Base-by-base conservation (phyloP, 53 echinoderm and acorn worm species). In the Patiria pectinifera region DNA sequence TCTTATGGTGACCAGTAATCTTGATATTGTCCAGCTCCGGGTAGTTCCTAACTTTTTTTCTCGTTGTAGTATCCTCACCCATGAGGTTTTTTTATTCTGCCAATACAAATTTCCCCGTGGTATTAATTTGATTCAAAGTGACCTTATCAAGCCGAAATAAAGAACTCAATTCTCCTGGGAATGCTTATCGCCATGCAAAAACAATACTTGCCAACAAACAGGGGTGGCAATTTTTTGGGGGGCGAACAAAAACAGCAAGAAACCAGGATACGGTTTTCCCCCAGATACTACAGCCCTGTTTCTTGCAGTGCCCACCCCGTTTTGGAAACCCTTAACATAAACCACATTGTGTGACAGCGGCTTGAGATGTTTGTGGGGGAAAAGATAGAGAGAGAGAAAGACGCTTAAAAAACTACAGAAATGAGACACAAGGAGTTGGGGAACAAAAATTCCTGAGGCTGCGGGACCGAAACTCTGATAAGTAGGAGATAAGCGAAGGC, bases 381-480 rank as follows among this genome's bases (percentile, higher is more conserved):
- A 15, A 74, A 6, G 74, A 74, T 74, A 74, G 74, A 74, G 74
- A 74, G 10, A 47, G 76, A 47, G 43, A 78, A 78, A 79, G 80
- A 46, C 45, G 25, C 6, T 15, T 11, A 76, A 79, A 79, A 79
- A 79, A 79, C 3, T 12, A 46, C 74, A 74, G 24, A 74, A 74
- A 74, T 74, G 74, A 74, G 19, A 21, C n/a, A 9, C 24, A 21
- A 24, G 24, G 19, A 62, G 86, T 48, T 23, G 16, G 19, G 86
- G 86, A 62, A 86, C 76, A 86, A 74, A 82, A 82, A 86, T 48
- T 44, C 76, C 85, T 70, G 48, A 16, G 48, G 14, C 90, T 90
- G 90, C 69, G 48, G 66, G 90, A 82, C 66, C 69, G 90, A 90
- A 80, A 80, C 69, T 63, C n/a, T 45, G 82, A 90, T 48, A 48